A percentile compares a stretch with the other conserved stretches of the same genome.
Evolutionary conservation across 2,113 vertebrate genomes (phyloP).

Genomic region (Nerophis lumbriciformis): DNA sequence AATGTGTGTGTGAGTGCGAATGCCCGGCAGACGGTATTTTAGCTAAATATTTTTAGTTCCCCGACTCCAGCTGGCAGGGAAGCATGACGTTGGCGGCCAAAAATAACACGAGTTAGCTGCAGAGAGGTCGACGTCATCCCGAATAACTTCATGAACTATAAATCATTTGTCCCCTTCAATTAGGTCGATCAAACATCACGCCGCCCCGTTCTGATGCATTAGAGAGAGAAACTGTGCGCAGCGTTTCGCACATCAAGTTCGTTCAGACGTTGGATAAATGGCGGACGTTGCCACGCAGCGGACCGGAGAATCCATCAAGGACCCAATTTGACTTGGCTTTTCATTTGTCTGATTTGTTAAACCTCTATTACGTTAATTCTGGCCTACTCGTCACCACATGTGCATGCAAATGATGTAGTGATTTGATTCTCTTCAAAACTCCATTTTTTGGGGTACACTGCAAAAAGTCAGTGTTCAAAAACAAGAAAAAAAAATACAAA

Average conservation of each 20-base stretch:
- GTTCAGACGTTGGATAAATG: constrained; percentile 20
- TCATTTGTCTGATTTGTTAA: neutral
- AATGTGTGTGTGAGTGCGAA: constrained; percentile 10
- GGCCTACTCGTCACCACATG: neutral
- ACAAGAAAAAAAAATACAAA: no score
- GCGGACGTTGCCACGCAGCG: neutral
- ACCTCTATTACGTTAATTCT: neutral
- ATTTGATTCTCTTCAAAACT: no score
- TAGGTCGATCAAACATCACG: constrained; percentile 21
- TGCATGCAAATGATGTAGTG: neutral
- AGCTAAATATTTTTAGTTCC: constrained; percentile 53
- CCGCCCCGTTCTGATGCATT: neutral
- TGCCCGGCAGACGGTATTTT: constrained; percentile 47
- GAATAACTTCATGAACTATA: constrained; percentile 21
- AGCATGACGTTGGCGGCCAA: constrained; percentile 36
- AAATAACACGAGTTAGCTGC: constrained; percentile 30
- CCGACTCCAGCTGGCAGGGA: constrained; percentile 27
- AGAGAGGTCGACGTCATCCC: constrained; percentile 20
- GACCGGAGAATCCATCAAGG: neutral
- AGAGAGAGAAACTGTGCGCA: constrained; percentile 1
- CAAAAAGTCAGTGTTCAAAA: no score
- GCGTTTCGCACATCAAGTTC: neutral
- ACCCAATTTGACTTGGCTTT: constrained; percentile 1
- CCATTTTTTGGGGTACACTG: no score
- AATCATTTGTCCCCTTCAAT: constrained; percentile 30